phyloP scores from a whole-genome alignment of 2,888 invertebrate genomes.

The Geophilus truncorum region DNA sequence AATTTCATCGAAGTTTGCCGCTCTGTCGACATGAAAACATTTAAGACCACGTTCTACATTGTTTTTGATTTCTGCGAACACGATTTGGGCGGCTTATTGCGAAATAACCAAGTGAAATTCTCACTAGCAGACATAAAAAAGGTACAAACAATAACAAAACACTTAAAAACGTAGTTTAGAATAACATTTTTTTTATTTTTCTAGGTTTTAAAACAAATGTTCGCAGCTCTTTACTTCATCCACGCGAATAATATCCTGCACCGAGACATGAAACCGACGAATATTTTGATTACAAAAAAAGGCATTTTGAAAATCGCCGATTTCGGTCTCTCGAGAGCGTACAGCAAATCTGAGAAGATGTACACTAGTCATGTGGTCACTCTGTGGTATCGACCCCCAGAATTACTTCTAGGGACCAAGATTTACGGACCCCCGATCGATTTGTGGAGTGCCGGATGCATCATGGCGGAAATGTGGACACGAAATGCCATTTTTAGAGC shows the following conservation, averaged over 20 bases:
- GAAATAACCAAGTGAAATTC: constrained; percentile 93
- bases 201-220: constrained; percentile 66
- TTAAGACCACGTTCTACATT: constrained; percentile 82
- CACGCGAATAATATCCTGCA: constrained; percentile 93
- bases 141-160: constrained; percentile 48
- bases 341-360: constrained; percentile 74
- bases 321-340: constrained; percentile 93
- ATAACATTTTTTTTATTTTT: not conserved
- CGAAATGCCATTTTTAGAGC: constrained; percentile 88
- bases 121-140: constrained; percentile 95
- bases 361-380: constrained; percentile 99
- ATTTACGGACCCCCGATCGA: constrained; percentile 97
- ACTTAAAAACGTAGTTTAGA: not conserved
- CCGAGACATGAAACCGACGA: constrained; percentile 98
- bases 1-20: constrained; percentile 95
- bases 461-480: constrained; percentile 99
- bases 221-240: constrained; percentile 90
- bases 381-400: constrained; percentile 82
- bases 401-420: constrained; percentile 70
- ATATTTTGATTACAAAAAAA: constrained; percentile 92
- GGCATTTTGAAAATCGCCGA: constrained; percentile 93
- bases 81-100: constrained; percentile 90
- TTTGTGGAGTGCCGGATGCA: constrained; percentile 88
- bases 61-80: constrained; percentile 99
- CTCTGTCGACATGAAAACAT: no score